These are phyloP conservation scores for Parazoanthus atlanticus DNA, from an alignment of 92 coral and sea anemone genomes.

Conservation along the genomic window DNA sequence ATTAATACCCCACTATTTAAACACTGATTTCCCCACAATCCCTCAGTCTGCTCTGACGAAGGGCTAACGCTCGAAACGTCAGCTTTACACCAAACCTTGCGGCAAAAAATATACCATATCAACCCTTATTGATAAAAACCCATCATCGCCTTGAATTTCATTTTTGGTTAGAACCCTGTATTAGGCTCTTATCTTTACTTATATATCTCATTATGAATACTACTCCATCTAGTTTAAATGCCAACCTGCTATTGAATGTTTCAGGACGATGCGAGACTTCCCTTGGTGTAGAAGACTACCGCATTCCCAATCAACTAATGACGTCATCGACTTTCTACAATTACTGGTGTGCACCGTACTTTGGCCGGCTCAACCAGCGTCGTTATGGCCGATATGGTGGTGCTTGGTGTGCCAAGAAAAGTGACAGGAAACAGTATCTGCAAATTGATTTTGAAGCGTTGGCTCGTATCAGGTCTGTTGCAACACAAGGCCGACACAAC, in stretches of 20 bases:
- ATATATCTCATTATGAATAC: too few species aligned
- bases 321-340: constrained; percentile 81
- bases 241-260: neutral
- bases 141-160: too few species aligned
- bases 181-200: too few species aligned
- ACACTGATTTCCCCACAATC: too few species aligned
- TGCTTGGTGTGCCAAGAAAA: constrained; percentile 78
- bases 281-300: constrained; percentile 77
- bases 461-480: constrained; percentile 63
- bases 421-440: constrained; percentile 64
- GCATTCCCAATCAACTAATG: constrained; percentile 78
- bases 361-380: constrained; percentile 74
- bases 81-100: too few species aligned
- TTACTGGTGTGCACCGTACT: constrained; percentile 78
- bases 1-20: too few species aligned
- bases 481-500: constrained; percentile 79
- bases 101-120: too few species aligned
- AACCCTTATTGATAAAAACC: too few species aligned
- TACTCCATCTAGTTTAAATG: too few species aligned
- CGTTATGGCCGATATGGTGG: constrained; percentile 72
- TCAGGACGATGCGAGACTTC: constrained; percentile 56
- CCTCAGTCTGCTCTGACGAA: too few species aligned
- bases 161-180: too few species aligned
- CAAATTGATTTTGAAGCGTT: constrained; percentile 71
- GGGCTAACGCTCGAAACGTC: too few species aligned